Base-by-base conservation (phyloP, 2,797 vertebrate genomes). In the Prunella strophiata region DNA sequence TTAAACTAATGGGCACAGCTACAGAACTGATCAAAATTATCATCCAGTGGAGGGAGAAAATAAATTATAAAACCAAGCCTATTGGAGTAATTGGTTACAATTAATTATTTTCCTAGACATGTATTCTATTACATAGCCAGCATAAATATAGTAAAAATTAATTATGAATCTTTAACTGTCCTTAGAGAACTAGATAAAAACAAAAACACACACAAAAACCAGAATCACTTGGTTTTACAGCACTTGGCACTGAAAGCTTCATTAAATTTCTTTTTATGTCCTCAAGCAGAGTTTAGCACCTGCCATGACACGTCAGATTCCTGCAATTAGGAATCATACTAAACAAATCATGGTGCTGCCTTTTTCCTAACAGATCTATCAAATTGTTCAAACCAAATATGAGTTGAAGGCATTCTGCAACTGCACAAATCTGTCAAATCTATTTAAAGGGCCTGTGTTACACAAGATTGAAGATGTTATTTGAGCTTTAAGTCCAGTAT, bases 391-490 rank as follows among this genome's bases (percentile, higher is more conserved):
- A 94, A 87, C 84, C 84, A 97, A 96, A 96, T 94, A 92, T 83
- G 91, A 97, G 88, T 66, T 97, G 96, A 97, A 97, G 96, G 97
- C 75, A 95, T 97, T 91, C 80, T 91, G 50, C 75, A 92, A 94
- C 78, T 90, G 75, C 94, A 94, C 86, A 77, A 14, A 96, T 84
- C 94, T 96, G 96, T 96, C 96, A 95, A 85, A 79, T 55, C 88
- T 89, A 67, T 91, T 96, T 97, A 96, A 94, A 88, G 51, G 38
- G 29, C 23, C 72, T 91, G 36, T 1, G 45, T 57, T 91, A 48
- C 62, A 81, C 23, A 88, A 32, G 40, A 59, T 61, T 85, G 92
- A 94, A 92, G 51, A 38, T 63, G 95, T 70, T 73, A 88, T 84
- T 52, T 65, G 30, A 72, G 62, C 21, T 87, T 65, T 51, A 86